These are phyloP conservation scores for Tragopan temminckii DNA, from an alignment of 2,797 vertebrate species.

Conservation along the genomic window DNA sequence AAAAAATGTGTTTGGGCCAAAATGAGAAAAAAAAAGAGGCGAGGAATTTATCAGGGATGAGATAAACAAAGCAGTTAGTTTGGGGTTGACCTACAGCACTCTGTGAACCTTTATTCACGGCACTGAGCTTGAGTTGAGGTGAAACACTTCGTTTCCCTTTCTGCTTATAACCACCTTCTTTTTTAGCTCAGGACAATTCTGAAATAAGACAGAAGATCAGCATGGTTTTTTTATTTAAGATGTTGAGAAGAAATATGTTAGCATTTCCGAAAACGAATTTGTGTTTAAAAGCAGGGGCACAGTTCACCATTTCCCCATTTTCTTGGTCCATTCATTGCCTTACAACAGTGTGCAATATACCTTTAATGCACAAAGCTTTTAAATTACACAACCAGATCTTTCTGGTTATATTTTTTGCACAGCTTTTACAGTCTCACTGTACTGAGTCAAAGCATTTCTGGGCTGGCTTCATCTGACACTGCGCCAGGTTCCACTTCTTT, in stretches of 20 bases:
- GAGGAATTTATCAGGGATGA: neutral
- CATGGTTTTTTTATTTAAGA: neutral
- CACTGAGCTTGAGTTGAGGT: neutral
- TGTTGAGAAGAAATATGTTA: neutral
- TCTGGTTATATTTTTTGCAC: neutral
- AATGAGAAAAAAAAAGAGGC: neutral
- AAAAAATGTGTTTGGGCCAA: neutral
- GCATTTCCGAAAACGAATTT: neutral
- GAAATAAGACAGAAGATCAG: slow-evolving; percentile 29
- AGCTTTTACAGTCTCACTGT: neutral
- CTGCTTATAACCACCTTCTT: neutral
- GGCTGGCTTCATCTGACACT: neutral
- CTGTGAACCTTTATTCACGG: neutral
- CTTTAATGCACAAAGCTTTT: neutral
- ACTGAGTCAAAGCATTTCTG: neutral
- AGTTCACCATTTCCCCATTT: neutral
- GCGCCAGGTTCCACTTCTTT: neutral
- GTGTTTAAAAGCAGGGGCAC: slow-evolving; percentile 10
- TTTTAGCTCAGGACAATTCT: neutral
- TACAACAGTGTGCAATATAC: fast-evolving
- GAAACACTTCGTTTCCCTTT: neutral
- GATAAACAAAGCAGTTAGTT: neutral
- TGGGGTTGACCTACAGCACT: neutral
- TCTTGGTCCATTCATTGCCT: neutral
- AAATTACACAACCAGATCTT: neutral